Evolutionary conservation across 2,888 invertebrate species (phyloP), one percentile per base, ranked within the genome.

Genomic region (Busseola fusca): DNA sequence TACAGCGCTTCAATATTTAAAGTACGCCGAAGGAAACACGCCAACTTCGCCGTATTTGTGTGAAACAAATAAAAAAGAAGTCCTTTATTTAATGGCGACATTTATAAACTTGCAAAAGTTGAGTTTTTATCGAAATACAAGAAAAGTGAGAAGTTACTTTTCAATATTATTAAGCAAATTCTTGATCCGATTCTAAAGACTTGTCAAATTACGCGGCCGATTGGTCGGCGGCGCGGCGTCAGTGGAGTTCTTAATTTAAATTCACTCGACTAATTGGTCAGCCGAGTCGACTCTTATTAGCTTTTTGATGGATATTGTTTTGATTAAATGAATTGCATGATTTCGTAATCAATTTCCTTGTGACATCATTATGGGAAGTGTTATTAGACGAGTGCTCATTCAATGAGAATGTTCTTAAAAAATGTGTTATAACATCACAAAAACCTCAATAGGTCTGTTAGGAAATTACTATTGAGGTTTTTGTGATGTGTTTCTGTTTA

Each of bases 191-290:
- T 84, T 87, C 81, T 86, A 73, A 84, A 77, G 84, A 83, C 87
- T 87, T 88, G 84, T 87, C 87, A 86, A 87, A 87, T 88, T 87
- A 83, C 78, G 83, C 83, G 85, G 83, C 80, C 85, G 87, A 88
- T 88, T 85, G 86, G 84, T 78, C 70, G 77, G 64, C 80, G 78
- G 74, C 74, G 74, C 69, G 76, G 72, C 83, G 83, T 80, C 87
- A 81, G 82, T 75, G 66, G 82, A 84, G 85, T 87, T 86, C 87
- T 88, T 88, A 86, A 88, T 88, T 88, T 87, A 86, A 88, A 87
- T 88, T 88, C 85, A 83, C 81, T 82, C 84, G 68, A 77, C 84
- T 88, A 88, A 88, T 88, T 88, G 87, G 86, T 88, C 85, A 82
- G 83, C 76, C 76, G 80, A 77, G 70, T 80, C 79, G 85, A 83